A percentile compares a stretch with the other conserved stretches of the same genome.
phyloP scores from a whole-genome alignment of 2,888 invertebrate genomes.

The Trissoscelio sp. region DNA sequence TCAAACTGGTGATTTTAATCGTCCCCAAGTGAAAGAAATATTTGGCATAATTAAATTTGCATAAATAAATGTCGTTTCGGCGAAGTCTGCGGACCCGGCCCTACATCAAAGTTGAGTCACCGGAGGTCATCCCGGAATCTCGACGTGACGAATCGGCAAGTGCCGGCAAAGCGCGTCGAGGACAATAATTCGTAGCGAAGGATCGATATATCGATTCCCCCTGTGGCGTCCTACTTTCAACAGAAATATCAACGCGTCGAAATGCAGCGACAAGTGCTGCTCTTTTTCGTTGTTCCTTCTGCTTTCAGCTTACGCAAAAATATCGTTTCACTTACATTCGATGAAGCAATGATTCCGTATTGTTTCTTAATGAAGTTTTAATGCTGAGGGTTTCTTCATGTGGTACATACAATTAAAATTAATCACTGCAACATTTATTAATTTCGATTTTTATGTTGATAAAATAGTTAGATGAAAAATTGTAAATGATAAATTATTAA shows the following conservation, averaged over 20 bases:
- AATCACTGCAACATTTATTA: too few relatives aligned
- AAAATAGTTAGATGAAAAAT: too few relatives aligned
- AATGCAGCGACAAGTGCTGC: slow-evolving; percentile 17
- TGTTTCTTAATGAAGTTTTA: slow-evolving; percentile 15
- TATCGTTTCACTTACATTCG: slow-evolving; percentile 35
- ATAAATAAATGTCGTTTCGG: too few relatives aligned
- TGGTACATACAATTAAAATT: too few relatives aligned
- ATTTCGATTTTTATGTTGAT: too few relatives aligned
- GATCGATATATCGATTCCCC: slow-evolving; percentile 65
- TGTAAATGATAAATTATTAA: too few relatives aligned
- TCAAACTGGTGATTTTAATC: too few relatives aligned
- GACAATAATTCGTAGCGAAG: slow-evolving; percentile 67
- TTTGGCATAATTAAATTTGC: too few relatives aligned
- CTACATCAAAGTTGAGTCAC: not conserved
- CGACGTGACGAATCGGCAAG: slow-evolving; percentile 44
- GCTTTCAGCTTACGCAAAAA: slow-evolving; percentile 33
- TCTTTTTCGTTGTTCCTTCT: slow-evolving; percentile 16
- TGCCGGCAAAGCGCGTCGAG: slow-evolving; percentile 69
- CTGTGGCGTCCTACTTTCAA: slow-evolving; percentile 70
- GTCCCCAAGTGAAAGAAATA: too few relatives aligned
- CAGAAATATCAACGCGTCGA: slow-evolving; percentile 55
- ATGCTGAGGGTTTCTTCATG: not conserved
- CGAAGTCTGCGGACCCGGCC: not conserved
- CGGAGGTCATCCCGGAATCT: slow-evolving; percentile 16
- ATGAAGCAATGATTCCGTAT: slow-evolving; percentile 19